phyloP scores from a whole-genome alignment of 1,140 invertebrate genomes.

The Stenopsyche tienmushanensis region DNA sequence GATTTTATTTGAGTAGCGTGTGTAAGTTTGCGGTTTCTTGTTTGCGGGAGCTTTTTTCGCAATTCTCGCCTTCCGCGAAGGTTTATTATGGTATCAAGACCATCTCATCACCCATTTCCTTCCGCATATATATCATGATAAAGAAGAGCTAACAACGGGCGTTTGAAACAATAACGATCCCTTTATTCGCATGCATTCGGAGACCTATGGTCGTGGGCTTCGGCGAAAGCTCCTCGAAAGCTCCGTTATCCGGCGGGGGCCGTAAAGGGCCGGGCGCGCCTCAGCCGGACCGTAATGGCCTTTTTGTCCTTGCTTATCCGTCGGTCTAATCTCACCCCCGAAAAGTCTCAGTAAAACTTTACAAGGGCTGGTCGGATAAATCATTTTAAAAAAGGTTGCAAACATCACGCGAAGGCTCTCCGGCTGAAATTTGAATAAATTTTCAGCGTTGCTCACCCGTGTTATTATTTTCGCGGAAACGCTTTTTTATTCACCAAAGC shows the following conservation, averaged over 20 bases:
- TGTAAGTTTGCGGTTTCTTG: too few relatives aligned
- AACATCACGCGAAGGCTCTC: constrained; percentile 21
- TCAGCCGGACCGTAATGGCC: constrained; percentile 10
- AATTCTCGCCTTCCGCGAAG: too few relatives aligned
- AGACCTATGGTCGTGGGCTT: too few relatives aligned
- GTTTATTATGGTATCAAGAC: too few relatives aligned
- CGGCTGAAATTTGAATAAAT: constrained; percentile 20
- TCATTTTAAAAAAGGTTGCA: constrained; percentile 18
- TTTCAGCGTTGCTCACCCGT: background rate
- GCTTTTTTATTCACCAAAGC: background rate
- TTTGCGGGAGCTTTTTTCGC: too few relatives aligned
- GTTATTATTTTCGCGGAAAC: background rate
- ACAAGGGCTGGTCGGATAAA: constrained; percentile 17
- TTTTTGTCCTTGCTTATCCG: constrained; percentile 22
- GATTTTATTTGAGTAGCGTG: too few relatives aligned
- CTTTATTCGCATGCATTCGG: too few relatives aligned
- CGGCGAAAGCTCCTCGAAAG: too few relatives aligned
- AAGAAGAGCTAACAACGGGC: too few relatives aligned
- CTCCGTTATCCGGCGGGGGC: too few relatives aligned
- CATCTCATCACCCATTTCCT: background rate
- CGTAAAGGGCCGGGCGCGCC: background rate
- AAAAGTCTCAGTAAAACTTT: constrained; percentile 14
- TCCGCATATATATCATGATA: too few relatives aligned
- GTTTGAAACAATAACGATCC: background rate
- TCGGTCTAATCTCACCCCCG: constrained; percentile 9